phyloP scores from a whole-genome alignment of 2,113 vertebrate species.

The Xiphorhynchus elegans region DNA sequence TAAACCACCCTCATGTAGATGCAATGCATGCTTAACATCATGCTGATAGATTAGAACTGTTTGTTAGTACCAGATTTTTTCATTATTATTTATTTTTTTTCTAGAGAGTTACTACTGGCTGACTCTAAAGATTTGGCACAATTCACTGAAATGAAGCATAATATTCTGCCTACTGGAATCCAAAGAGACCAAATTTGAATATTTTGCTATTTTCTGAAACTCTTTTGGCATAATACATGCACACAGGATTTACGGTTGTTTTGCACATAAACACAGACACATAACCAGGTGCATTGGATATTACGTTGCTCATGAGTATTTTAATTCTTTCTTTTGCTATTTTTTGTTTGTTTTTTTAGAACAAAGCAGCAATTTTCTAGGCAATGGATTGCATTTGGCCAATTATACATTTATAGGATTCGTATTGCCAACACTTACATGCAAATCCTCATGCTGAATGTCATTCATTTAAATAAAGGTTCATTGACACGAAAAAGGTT shows the following conservation, averaged over 20 bases:
- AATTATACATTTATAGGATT: background rate
- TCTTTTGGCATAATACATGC: background rate
- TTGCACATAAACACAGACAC: background rate
- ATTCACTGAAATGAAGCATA: slow-evolving; percentile 13
- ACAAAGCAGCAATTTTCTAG: background rate
- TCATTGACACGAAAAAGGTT: background rate
- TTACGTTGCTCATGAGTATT: background rate
- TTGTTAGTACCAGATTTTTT: slow-evolving; percentile 54
- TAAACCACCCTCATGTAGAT: slow-evolving; percentile 60
- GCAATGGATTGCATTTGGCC: background rate
- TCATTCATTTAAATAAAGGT: background rate
- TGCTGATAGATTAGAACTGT: slow-evolving; percentile 66
- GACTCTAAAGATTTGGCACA: slow-evolving; percentile 76
- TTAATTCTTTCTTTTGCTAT: background rate
- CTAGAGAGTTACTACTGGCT: slow-evolving; percentile 40
- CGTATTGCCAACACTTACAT: background rate
- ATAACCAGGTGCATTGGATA: background rate
- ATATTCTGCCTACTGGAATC: background rate
- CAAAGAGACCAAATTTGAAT: background rate
- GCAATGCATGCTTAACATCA: slow-evolving; percentile 68
- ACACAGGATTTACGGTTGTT: background rate
- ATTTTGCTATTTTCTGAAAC: background rate
- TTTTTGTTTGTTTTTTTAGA: background rate
- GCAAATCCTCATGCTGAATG: background rate
- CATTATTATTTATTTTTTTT: slow-evolving; percentile 24